These are phyloP conservation scores for Plectrocnemia conspersa DNA, from an alignment of 1,140 invertebrate species.

Conservation along the genomic window DNA sequence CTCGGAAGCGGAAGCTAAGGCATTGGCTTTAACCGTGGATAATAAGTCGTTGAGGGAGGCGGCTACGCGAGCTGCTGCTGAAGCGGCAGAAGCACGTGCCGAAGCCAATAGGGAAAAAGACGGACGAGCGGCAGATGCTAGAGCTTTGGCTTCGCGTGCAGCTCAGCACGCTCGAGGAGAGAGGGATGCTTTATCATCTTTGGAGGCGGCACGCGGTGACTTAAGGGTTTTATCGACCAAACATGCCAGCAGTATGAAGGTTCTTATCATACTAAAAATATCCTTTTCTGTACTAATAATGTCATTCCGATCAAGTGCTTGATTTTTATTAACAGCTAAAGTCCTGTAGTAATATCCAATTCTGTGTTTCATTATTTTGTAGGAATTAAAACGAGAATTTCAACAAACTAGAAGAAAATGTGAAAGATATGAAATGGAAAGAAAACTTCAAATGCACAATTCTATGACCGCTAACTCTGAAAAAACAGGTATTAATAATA, in stretches of 20 bases:
- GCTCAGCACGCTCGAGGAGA: conserved; percentile 39
- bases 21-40: conserved; percentile 42
- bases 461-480: conserved; percentile 3
- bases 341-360: background rate
- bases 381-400: conserved; percentile 48
- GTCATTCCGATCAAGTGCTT: background rate
- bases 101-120: conserved; percentile 39
- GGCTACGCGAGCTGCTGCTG: conserved; percentile 23
- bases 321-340: background rate
- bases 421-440: conserved; percentile 24
- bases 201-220: conserved; percentile 43
- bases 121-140: conserved; percentile 40
- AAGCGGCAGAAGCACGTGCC: conserved; percentile 35
- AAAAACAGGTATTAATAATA: conserved; percentile 8
- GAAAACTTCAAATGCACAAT: background rate
- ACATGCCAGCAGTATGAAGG: conserved; percentile 47
- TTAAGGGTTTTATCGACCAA: conserved; percentile 43
- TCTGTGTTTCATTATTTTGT: conserved; percentile 14
- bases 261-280: conserved; percentile 15
- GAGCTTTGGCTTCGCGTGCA: conserved; percentile 43
- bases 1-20: conserved; percentile 37
- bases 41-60: conserved; percentile 43
- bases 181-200: conserved; percentile 38
- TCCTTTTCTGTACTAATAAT: background rate
- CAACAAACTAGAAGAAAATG: conserved; percentile 36